Evolutionary conservation across 2,113 vertebrate genomes (phyloP).

Genomic region (Pavo muticus): DNA sequence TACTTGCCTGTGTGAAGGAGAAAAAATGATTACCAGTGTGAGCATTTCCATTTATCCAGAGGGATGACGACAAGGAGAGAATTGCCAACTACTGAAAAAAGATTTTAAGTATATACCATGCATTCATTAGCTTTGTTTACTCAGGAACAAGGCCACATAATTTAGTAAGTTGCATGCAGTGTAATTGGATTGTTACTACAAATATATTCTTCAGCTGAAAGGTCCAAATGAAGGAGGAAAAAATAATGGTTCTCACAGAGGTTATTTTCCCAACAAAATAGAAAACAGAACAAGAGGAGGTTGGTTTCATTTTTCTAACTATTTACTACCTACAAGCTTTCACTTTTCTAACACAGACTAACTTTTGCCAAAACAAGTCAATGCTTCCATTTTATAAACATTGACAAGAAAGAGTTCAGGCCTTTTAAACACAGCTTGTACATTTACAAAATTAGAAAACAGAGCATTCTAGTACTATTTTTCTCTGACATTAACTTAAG

Average conservation of each 20-base stretch:
- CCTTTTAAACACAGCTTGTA: not conserved
- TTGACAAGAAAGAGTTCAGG: not conserved
- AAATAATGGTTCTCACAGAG: not conserved
- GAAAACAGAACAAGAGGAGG: not conserved
- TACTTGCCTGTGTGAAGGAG: not conserved
- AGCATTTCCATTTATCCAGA: not conserved
- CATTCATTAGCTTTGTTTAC: constrained; percentile 13
- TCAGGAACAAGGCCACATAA: not conserved
- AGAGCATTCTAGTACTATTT: not conserved
- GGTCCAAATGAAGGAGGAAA: not conserved
- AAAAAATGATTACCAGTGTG: not conserved
- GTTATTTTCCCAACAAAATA: not conserved
- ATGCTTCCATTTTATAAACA: not conserved
- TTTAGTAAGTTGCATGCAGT: not conserved
- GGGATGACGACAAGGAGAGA: not conserved
- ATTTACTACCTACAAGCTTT: not conserved
- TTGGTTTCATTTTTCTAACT: not conserved
- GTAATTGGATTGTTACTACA: not conserved
- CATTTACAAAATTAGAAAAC: not conserved
- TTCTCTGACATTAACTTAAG: not conserved
- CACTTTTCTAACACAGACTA: not conserved
- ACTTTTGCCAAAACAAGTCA: not conserved
- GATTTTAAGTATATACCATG: not conserved
- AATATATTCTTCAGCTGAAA: not conserved
- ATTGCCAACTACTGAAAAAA: not conserved